Base-by-base conservation (phyloP, 2,888 invertebrate genomes). In the Alentia gelatinosa region DNA sequence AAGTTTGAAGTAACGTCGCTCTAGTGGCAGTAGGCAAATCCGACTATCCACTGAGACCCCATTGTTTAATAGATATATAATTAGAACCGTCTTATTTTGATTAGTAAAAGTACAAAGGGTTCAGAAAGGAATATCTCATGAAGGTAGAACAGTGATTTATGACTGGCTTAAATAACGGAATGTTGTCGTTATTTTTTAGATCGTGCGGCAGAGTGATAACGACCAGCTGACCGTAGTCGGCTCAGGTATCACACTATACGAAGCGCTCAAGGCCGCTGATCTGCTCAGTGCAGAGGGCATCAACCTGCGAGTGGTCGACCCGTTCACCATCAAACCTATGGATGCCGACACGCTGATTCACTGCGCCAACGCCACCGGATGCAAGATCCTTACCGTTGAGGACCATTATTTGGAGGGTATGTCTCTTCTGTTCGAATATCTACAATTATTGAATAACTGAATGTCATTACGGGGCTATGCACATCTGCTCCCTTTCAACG, bases 251-350 rank as follows among this genome's bases (percentile, higher is more conserved):
- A 99, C 99, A 0, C 97, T 99, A 91, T 97, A 98, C 95, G 99
- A 99, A 96, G 98, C 98, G 0, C 94, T 99, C 83, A 97, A 97
- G 91, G 99, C 99, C 37, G 98, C 98, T 0, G 97, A 97, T 91
- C 96, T 97, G 91, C 97, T 99, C 91, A 97, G 97, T 12, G 97
- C 97, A 26, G 92, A 93, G n/a, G 96, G 96, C 35, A 96, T 99
- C 90, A 96, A 97, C 91, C 97, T 98, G 0, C 97, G 99, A 79
- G 97, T 99, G 35, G 96, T 99, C 95, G 99, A 99, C 97, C 98
- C 98, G 7, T 99, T 99, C 97, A 99, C 99, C 15, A 97, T 99
- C 92, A 99, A 99, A 96, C 99, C 99, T 0, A 96, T 99, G 93
- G 99, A 99, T 96, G 97, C 97, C 90, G 97, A 97, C 0, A 97